Evolutionary conservation across 2,797 vertebrate genomes (phyloP), one percentile per base, ranked within the genome.

Genomic region (Schizothorax lantsangensis): DNA sequence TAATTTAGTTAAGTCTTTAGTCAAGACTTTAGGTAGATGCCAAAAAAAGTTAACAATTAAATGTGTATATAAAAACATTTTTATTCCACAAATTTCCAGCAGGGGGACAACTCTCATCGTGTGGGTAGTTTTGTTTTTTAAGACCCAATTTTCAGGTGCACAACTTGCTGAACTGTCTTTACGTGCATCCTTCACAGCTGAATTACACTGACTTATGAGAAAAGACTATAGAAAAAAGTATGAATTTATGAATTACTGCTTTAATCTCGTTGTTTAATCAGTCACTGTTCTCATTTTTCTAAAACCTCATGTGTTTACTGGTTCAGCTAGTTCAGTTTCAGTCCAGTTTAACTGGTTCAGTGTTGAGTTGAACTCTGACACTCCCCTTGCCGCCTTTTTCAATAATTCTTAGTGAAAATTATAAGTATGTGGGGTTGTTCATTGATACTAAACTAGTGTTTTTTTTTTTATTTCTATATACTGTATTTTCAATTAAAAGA

Each of bases 321-420:
- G 43, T 49, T 49, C 5, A 49, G 33, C 79, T 49, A 49, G 79
- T 80, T 80, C 40, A 80, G 15, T 30, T 26, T 49, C 26, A 33
- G 26, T n/a, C 43, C 79, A 68, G 43, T 81, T 47, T 11, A 81
- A 68, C 79, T 45, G 79, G 59, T 81, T 81, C 40, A 81, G 26
- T 30, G 43, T 79, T 79, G 36, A 38, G 6, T 59, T 62, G 5
- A 79, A 59, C 54, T 33, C 4, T 38, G 38, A 59, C 49, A 9
- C 26, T 12, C 52, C 52, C 52, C 47, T 49, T 49, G 14, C 47
- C 4, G 1, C 14, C 45, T 49, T 49, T 49, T 49, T 14, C 47
- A 49, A 49, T 49, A 49, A 49, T 5, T 23, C 8, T 57, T 23
- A 40, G 1, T n/a, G 10, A 21, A 4, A 68, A 68, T 36, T 68